Base-by-base conservation (phyloP, 2,797 vertebrate genomes). In the Helicolenus hilgendorfi region DNA sequence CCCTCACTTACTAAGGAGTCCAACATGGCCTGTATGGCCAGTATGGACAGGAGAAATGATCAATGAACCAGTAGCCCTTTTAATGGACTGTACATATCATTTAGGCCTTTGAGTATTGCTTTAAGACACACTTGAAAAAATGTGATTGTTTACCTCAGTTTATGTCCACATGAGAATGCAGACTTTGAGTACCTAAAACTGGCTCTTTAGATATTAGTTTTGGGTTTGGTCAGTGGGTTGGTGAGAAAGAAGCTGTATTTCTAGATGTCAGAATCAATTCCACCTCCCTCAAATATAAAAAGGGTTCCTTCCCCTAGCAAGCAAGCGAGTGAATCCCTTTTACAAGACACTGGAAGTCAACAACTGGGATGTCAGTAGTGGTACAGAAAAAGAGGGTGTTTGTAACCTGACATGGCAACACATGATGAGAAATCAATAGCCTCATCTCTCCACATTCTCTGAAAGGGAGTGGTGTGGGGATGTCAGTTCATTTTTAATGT, bases 401-500 rank as follows among this genome's bases (percentile, higher is more conserved):
- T 92, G 83, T 92, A 93, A 90, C 83, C 90, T 90, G 89, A 93
- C 92, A 88, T 90, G 89, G 91, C 89, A 94, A 79, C 85, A 88
- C 65, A 86, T 92, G 92, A 95, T 94, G 94, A 96, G 72, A 93
- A 95, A 96, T 96, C 94, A 89, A 93, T 96, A 89, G 49, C 24
- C 53, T 70, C 84, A 77, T 91, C 90, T 93, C 59, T 71, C 22
- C 81, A 69, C 72, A 68, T 89, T 79, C 60, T 95, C 72, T 89
- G 81, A 88, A 82, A 87, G 77, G 74, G 49, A 70, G 41, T 18
- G 72, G 59, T 55, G 11, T 7, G 2, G 38, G 64, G 24, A 3
- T 41, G 83, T 87, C 77, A 41, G 71, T 85, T 85, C 77, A 89
- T 92, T 89, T 86, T 92, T 87, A 92, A 89, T 90, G 87, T 84